Conservation (phyloP, 2,797 vertebrate genomes). For the Danio kyathit region DNA sequence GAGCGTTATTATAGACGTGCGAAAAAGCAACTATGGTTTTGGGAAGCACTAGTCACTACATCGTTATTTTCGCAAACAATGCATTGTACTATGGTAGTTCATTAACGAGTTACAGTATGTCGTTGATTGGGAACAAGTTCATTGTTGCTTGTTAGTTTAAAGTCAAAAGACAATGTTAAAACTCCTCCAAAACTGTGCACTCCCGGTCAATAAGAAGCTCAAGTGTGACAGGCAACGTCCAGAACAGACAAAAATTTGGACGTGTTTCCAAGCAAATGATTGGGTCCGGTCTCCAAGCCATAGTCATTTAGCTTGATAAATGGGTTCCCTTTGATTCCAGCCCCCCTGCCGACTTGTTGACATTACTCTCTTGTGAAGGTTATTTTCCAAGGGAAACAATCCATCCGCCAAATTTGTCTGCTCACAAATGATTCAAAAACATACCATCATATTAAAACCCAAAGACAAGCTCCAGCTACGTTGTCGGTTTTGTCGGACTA, state of each 20-base stretch:
- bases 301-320: slow-evolving; percentile 61
- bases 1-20: no score
- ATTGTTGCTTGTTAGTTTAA: slow-evolving; percentile 23
- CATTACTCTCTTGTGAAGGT: slow-evolving; percentile 29
- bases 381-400: slow-evolving; percentile 38
- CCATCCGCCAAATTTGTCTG: neutral
- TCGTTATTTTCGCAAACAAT: no score
- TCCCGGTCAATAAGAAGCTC: slow-evolving; percentile 57
- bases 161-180: slow-evolving; percentile 44
- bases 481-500: neutral
- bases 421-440: neutral
- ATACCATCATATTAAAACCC: neutral
- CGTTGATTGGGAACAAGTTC: neutral
- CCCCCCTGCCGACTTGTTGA: slow-evolving; percentile 11
- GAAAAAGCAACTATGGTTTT: no score
- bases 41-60: no score
- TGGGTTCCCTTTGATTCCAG: slow-evolving; percentile 44
- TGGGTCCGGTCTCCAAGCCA: slow-evolving; percentile 52
- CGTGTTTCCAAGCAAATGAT: slow-evolving; percentile 63
- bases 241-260: slow-evolving; percentile 60
- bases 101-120: no score
- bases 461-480: slow-evolving; percentile 10
- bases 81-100: no score
- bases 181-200: slow-evolving; percentile 47
- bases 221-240: slow-evolving; percentile 13